A percentile compares a stretch with the other conserved stretches of the same genome.
These are phyloP conservation scores for Trichonephila inaurata DNA, from an alignment of 1,140 invertebrate genomes.

Conservation along the genomic window DNA sequence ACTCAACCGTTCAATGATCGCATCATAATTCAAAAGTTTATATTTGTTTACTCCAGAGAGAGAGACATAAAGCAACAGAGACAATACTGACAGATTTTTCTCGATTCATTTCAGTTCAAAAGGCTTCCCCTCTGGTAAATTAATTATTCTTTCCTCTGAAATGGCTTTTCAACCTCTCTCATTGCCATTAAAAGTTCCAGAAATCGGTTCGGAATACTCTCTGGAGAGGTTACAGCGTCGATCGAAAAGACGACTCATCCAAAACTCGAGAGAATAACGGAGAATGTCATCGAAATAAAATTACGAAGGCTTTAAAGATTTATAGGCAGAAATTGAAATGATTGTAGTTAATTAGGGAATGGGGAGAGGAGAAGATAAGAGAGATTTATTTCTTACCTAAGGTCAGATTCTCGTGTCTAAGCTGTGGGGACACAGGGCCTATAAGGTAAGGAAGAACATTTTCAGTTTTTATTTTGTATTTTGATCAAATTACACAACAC, in stretches of 20 bases:
- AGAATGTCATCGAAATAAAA: background rate
- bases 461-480: too few relatives aligned
- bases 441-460: background rate
- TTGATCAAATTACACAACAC: too few relatives aligned
- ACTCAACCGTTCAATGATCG: background rate
- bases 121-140: background rate
- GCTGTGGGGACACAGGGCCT: slow-evolving; percentile 73
- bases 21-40: slow-evolving; percentile 5
- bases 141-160: slow-evolving; percentile 18
- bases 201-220: background rate
- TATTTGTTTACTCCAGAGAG: background rate
- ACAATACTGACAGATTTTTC: background rate
- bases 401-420: slow-evolving; percentile 71
- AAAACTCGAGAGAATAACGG: background rate
- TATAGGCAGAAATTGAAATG: background rate
- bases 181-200: background rate
- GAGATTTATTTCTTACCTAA: slow-evolving; percentile 53
- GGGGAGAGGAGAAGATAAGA: background rate
- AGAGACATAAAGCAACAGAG: background rate
- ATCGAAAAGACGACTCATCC: background rate
- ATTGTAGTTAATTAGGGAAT: background rate
- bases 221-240: background rate
- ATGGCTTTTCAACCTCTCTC: background rate
- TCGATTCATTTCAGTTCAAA: background rate
- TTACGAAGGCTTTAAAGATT: background rate